Conservation (phyloP, 2,797 vertebrate genomes). For the Moxostoma hubbsi region DNA sequence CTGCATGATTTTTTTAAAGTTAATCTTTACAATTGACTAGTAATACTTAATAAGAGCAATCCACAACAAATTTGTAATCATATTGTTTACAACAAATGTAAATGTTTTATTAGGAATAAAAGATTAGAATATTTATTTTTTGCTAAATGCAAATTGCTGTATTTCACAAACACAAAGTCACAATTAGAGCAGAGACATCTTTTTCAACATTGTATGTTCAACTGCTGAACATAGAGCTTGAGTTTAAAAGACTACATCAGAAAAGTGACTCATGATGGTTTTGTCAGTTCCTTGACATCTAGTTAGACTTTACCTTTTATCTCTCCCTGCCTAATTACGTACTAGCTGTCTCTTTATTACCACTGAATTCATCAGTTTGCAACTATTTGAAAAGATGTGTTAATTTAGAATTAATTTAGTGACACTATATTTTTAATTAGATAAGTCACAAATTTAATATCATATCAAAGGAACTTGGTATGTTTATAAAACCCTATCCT, state of each 20-base stretch:
- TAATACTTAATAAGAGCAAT: background rate
- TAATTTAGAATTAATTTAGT: background rate
- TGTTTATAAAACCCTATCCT: background rate
- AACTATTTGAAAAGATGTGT: background rate
- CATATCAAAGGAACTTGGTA: background rate
- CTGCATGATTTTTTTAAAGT: background rate
- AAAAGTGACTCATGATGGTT: background rate
- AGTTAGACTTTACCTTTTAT: background rate
- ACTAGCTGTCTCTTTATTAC: background rate
- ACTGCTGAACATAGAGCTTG: background rate
- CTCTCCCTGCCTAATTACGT: background rate
- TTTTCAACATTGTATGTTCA: background rate
- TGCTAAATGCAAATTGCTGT: too few relatives aligned
- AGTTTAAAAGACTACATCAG: background rate
- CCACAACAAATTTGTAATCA: background rate
- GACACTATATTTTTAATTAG: background rate
- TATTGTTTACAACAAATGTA: too few relatives aligned
- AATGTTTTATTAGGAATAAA: too few relatives aligned
- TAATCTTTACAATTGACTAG: background rate
- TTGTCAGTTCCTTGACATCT: slow-evolving; percentile 5
- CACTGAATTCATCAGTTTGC: background rate
- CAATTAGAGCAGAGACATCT: background rate
- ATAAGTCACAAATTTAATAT: background rate
- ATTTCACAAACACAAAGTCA: too few relatives aligned
- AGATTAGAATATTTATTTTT: too few relatives aligned